Base-by-base conservation (phyloP, 2,888 invertebrate species). In the Aleiodes alternator region DNA sequence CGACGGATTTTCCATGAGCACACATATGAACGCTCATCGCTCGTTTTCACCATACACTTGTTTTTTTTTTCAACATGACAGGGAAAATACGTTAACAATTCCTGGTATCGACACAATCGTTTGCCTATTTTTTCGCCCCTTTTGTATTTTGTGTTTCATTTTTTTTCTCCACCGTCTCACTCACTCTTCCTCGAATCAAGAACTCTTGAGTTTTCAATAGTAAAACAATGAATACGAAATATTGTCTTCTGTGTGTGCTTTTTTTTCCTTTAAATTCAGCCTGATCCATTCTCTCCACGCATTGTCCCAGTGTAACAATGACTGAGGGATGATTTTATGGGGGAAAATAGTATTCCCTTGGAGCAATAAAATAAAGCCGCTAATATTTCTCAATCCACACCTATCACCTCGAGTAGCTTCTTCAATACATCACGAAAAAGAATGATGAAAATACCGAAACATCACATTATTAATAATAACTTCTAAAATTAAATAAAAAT, bases 31-130 rank as follows among this genome's bases (percentile, higher is more conserved):
- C 68, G 11, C 51, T 29, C 51, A 12, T n/a, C 31, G 12, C 29
- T 68, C 23, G 29, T 68, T 68, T 64, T 51, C 31, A 51, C 68
- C 51, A 12, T 68, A 68, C 51, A 68, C 29, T 7, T 16, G 7
- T 66, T 66, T 57, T 34, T 34, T 59, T 31, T 59, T 34, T 59
- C 7, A 7, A 59, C 23, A 29, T 56, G 56, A 68, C 51, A 57
- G 56, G 57, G 56, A 68, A 73, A 16, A 53, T 66, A 66, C 66
- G 73, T 69, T 73, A 73, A 73, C 73, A 73, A 73, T 64, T 51
- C 57, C 64, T 69, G 55, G 64, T 59, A 56, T 55, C 55, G 69
- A 69, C 55, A 75, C 74, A 70, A 70, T 75, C 61, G 70, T 70
- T 75, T 75, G 74, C 61, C 53, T 31, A n/a, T 50, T 61, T 70